Base-by-base conservation (phyloP, 2,888 invertebrate species). In the Lochmaea capreae region DNA sequence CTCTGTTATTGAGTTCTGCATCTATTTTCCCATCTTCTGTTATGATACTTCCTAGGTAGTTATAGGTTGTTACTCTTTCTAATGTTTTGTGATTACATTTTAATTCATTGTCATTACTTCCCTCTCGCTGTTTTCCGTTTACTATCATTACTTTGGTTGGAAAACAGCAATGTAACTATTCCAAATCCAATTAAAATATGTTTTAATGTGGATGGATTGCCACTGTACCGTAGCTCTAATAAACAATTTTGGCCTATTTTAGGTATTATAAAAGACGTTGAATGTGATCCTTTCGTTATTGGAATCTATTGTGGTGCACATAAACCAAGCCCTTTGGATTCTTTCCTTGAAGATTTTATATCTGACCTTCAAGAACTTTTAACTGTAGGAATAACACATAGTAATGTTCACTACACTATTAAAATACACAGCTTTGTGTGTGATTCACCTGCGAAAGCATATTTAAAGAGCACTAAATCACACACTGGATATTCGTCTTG, bases 241-340 rank as follows among this genome's bases (percentile, higher is more conserved):
- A 65, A 46, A 42, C 69, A 72, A 68, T 59, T 75, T 58, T 73
- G 75, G 69, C 72, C 67, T 63, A 75, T 75, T 67, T 69, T 69
- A 68, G 72, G 72, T 72, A 63, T 74, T 18, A 67, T 75, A 65
- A 75, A 75, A 65, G 46, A 63, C 49, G 43, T 72, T 58, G 43
- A 67, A 67, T 39, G 63, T 26, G 57, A 59, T 54, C 72, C 72
- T 42, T 72, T 75, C 63, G 69, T 61, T 61, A 72, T 75, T n/a
- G 72, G 75, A 16, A 67, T 68, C 61, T 75, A 67, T 62, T 72
- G 58, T 22, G 75, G 75, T 22, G 65, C 43, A 10, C 59, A 61
- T 62, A 75, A 75, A 69, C 69, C 69, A 57, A 46, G 46, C 39
- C 71, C 67, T 52, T 72, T 72, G 59, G 57, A 65, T 65, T 52